Base-by-base conservation (phyloP, 2,888 invertebrate species). In the Atethmia centrago region DNA sequence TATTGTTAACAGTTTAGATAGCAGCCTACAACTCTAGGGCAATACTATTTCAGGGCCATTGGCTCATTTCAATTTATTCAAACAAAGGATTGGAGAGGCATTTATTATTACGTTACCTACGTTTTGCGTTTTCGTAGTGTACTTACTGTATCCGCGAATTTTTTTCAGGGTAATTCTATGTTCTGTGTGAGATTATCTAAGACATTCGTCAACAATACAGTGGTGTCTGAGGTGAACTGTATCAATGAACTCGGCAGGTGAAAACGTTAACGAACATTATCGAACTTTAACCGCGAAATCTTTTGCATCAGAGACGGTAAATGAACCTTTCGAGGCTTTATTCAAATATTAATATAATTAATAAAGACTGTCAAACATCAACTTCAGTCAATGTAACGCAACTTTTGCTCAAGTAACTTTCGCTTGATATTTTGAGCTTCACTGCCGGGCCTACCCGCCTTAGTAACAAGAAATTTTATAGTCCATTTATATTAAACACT, bases 351-450 rank as follows among this genome's bases (percentile, higher is more conserved):
- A 55, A 64, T 63, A 63, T 70, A 64, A 61, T 74, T 62, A 74
- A 71, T 65, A 71, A 51, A 73, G 45, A 31, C 25, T 25, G 14
- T 2, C 28, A 63, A 71, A 69, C 66, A 72, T 63, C 8, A 56
- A 75, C 51, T 76, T 59, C 58, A 63, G 25, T 69, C 14, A 76
- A 73, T 75, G 70, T 75, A 53, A 61, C 61, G 36, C 19, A 70
- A 78, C 73, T 70, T 73, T 77, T 25, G 3, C 51, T 31, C 14
- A 49, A 53, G 45, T 65, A 76, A 71, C 55, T 78, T 76, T 56
- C 16, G 10, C 49, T 61, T 67, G 45, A 74, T 77, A 74, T 83
- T 83, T 71, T 66, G 71, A 74, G 76, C 74, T 64, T 76, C 77
- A 66, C 65, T 28, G 16, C 36, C 58, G 61, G 47, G n/a, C 42